Base-by-base conservation (phyloP, 2,888 invertebrate species). In the Octonoba sinensis region DNA sequence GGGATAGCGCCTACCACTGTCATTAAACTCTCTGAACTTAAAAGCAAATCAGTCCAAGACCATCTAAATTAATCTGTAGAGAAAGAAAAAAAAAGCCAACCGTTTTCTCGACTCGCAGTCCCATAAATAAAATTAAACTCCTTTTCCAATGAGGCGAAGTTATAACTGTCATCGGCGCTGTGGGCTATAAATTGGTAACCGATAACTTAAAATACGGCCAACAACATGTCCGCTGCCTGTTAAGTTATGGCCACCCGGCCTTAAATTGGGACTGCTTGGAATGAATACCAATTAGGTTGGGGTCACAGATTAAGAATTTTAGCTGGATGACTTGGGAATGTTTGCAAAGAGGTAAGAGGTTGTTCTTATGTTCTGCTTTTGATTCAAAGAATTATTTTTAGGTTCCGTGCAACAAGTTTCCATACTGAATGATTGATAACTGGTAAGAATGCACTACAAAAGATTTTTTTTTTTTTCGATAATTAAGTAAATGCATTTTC, bases 251-350 rank as follows among this genome's bases (percentile, higher is more conserved):
- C 51, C 72, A 54, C 44, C 36, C 20, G 27, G 51, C 24, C 51
- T 62, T 51, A 64, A 73, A 73, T 73, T 64, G 72, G 49, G 3
- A 18, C 20, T 44, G 22, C 54, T 12, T 60, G 72, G 36, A 51
- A 49, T 51, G 72, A 73, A 73, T 73, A 64, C 54, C 60, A 56
- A 69, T 69, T 64, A 64, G 44, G 64, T 3, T 15, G 60, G 60
- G 60, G 13, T 15, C 24, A 60, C 15, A 60, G 60, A 36, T 60
- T 18, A 27, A 27, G 15, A 27, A 16, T 24, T 60, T 60, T 36
- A 11, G 11, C 36, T 36, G 36, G 6, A 36, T 36, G 8, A 6
- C 36, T 36, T 36, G 36, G 36, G 36, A 36, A 36, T 36, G 0
- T 36, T 8, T 8, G 36, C 36, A 36, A 8, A 36, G 36, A 36